A percentile compares a stretch with the other conserved stretches of the same genome.
Evolutionary conservation across 2,888 invertebrate species (phyloP).

Genomic region (Masnerella sp.): DNA sequence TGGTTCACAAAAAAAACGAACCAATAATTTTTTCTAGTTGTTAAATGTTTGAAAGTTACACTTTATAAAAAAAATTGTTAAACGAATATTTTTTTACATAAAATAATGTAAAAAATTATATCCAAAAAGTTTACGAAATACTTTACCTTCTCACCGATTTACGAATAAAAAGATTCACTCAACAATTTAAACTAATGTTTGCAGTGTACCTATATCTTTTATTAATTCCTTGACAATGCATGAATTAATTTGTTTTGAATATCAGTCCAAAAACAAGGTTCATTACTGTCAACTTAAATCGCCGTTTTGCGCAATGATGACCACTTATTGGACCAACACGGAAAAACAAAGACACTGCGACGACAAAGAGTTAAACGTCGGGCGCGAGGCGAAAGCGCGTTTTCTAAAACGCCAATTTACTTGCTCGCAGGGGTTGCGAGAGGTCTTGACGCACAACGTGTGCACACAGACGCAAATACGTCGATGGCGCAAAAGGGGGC

Average conservation of each 20-base stretch:
- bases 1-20: too few relatives aligned
- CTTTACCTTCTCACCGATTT: too few relatives aligned
- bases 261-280: conserved; percentile 12
- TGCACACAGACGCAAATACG: conserved; percentile 40
- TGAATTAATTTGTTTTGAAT: conserved; percentile 21
- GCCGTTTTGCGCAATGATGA: not conserved
- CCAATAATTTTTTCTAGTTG: too few relatives aligned
- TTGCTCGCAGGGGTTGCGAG: conserved; percentile 46
- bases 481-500: conserved; percentile 55
- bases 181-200: too few relatives aligned
- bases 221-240: not conserved
- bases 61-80: too few relatives aligned
- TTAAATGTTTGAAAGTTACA: too few relatives aligned
- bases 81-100: too few relatives aligned
- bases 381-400: conserved; percentile 53
- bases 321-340: conserved; percentile 30
- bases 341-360: conserved; percentile 38
- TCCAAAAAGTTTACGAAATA: too few relatives aligned
- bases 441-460: conserved; percentile 45
- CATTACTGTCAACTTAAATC: conserved; percentile 25
- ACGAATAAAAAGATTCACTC: too few relatives aligned
- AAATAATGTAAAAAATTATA: too few relatives aligned
- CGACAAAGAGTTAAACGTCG: conserved; percentile 55
- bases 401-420: conserved; percentile 69
- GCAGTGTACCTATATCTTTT: too few relatives aligned